phyloP scores from a whole-genome alignment of 2,113 vertebrate species.

The Condylura cristata region DNA sequence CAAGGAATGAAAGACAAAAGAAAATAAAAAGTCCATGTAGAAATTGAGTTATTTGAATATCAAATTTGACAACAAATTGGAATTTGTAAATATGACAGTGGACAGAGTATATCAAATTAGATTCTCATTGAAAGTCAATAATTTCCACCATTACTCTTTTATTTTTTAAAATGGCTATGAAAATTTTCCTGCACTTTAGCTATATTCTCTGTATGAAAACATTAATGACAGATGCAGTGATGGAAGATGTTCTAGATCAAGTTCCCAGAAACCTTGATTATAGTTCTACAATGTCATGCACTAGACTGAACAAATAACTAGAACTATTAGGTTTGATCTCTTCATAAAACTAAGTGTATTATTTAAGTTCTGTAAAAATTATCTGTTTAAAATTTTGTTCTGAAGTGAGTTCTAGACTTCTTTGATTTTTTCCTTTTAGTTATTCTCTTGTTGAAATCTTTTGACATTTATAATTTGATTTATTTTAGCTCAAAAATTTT shows the following conservation, averaged over 20 bases:
- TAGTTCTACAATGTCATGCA: not conserved
- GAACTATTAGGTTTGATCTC: not conserved
- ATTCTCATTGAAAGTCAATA: not conserved
- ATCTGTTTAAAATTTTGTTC: not conserved
- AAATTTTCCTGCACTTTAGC: not conserved
- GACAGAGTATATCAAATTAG: not conserved
- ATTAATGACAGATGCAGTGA: not conserved
- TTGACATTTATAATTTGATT: not conserved
- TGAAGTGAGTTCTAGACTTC: not conserved
- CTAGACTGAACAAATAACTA: not conserved
- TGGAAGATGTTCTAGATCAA: rapidly evolving
- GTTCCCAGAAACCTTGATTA: not conserved
- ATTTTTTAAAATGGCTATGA: not conserved
- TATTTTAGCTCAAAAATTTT: not conserved
- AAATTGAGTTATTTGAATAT: not conserved
- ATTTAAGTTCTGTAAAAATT: not conserved
- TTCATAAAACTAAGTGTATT: not conserved
- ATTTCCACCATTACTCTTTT: not conserved
- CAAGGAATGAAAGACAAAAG: not conserved
- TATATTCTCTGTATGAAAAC: not conserved
- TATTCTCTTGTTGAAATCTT: not conserved
- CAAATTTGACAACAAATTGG: not conserved
- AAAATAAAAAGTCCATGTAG: not conserved
- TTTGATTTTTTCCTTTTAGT: not conserved
- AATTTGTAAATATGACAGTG: not conserved